phyloP scores from a whole-genome alignment of 2,797 vertebrate species.

The Tragelaphus eurycerus region DNA sequence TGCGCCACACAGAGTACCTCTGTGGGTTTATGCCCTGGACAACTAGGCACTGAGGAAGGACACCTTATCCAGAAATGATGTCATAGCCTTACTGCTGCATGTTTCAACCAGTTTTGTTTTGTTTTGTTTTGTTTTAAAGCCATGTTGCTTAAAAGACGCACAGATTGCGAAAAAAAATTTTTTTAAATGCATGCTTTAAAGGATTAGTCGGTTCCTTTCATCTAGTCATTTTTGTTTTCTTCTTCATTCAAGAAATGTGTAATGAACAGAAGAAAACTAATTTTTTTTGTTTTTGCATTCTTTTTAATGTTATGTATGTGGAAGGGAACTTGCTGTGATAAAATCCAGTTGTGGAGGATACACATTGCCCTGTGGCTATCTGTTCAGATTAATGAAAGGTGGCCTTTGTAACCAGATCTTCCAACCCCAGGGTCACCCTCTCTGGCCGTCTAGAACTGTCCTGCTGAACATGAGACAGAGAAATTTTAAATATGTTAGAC shows the following conservation, averaged over 20 bases:
- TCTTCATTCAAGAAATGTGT: neutral
- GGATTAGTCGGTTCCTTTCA: constrained; percentile 58
- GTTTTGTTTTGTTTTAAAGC: neutral
- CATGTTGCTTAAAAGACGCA: constrained; percentile 23
- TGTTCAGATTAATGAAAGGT: constrained; percentile 83
- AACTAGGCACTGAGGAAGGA: neutral
- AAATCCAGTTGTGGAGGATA: constrained; percentile 82
- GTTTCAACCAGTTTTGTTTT: neutral
- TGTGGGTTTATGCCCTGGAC: neutral
- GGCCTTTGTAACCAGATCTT: constrained; percentile 82
- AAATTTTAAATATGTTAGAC: constrained; percentile 66
- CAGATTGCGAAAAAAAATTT: neutral
- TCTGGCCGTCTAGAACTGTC: constrained; percentile 73
- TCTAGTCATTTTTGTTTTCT: constrained; percentile 48
- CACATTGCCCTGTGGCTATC: constrained; percentile 78
- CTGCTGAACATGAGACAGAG: constrained; percentile 63
- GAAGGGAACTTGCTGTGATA: constrained; percentile 76
- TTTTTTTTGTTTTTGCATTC: neutral
- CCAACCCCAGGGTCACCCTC: constrained; percentile 71
- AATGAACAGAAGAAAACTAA: neutral
- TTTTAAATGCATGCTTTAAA: constrained; percentile 46
- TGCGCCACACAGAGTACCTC: neutral
- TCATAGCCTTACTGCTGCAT: neutral
- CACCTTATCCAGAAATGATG: constrained; percentile 4
- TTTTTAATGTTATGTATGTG: constrained; percentile 56